These are phyloP conservation scores for Molossus alvarezi DNA, from an alignment of 2,797 vertebrate genomes.

Conservation along the genomic window DNA sequence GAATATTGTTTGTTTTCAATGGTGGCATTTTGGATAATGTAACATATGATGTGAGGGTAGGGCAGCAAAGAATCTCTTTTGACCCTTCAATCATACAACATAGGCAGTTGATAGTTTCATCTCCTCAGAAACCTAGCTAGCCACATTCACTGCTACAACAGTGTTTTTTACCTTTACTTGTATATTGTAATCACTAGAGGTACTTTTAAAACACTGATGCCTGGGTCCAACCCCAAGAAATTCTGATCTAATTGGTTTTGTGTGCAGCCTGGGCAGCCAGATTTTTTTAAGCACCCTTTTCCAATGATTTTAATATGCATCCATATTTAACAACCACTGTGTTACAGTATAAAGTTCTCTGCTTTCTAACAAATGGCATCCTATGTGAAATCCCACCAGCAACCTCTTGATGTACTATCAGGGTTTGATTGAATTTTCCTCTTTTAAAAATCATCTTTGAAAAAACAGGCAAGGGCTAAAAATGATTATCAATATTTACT, in stretches of 20 bases:
- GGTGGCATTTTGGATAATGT: neutral
- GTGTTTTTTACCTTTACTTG: neutral
- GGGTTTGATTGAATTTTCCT: neutral
- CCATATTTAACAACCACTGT: neutral
- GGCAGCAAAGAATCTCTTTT: neutral
- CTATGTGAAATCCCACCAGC: neutral
- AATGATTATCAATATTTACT: neutral
- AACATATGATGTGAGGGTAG: neutral
- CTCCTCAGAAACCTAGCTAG: slow-evolving; percentile 19
- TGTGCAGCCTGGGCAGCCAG: neutral
- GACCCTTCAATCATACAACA: neutral
- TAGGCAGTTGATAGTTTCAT: neutral
- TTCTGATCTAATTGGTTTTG: neutral
- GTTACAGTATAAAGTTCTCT: neutral
- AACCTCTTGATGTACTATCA: neutral
- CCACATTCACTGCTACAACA: neutral
- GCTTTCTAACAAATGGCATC: neutral
- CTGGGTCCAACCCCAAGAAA: neutral
- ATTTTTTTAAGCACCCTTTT: neutral
- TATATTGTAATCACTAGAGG: neutral
- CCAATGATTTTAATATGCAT: neutral
- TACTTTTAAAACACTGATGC: slow-evolving; percentile 9
- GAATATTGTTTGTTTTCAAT: neutral
- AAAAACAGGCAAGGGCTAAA: neutral
- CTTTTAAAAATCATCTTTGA: slow-evolving; percentile 33